Percentiles rank a stretch among this genome's conserved stretches.
phyloP scores from a whole-genome alignment of 2,888 invertebrate species.

The Orthosia incerta region DNA sequence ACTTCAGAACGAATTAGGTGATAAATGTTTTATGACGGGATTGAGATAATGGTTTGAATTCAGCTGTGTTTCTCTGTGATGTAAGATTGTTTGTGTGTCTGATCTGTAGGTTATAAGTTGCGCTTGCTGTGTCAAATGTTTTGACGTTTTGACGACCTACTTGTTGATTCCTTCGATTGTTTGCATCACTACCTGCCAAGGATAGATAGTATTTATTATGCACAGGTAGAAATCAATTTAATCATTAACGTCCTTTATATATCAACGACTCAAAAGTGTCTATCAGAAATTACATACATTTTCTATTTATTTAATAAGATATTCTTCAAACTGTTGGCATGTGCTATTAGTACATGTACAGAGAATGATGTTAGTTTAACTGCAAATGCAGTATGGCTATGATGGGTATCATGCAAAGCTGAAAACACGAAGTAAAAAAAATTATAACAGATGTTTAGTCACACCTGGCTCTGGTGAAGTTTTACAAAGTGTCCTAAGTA shows the following conservation, averaged over 20 bases:
- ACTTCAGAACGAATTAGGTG: conserved; percentile 43
- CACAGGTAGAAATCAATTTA: rapidly evolving
- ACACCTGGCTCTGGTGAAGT: conserved; percentile 7
- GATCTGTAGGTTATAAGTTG: too few species aligned
- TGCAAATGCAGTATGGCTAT: too few species aligned
- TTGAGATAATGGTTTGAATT: conserved; percentile 31
- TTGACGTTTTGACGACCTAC: not conserved
- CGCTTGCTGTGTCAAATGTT: not conserved
- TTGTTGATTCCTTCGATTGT: not conserved
- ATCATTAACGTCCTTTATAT: not conserved
- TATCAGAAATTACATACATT: not conserved
- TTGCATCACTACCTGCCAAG: not conserved
- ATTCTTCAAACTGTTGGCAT: too few species aligned
- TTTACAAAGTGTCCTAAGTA: not conserved
- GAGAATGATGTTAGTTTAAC: too few species aligned
- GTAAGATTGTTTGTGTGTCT: not conserved
- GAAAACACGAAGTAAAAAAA: not conserved
- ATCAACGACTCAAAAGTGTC: not conserved
- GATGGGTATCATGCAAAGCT: not conserved
- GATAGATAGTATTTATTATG: not conserved
- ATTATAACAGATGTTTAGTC: not conserved
- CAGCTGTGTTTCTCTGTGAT: conserved; percentile 28
- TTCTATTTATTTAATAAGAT: too few species aligned
- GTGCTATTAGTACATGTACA: too few species aligned
- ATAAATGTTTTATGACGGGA: conserved; percentile 54